Conservation (phyloP, 92 coral and sea anemone species). For the Palythoa grandis region DNA sequence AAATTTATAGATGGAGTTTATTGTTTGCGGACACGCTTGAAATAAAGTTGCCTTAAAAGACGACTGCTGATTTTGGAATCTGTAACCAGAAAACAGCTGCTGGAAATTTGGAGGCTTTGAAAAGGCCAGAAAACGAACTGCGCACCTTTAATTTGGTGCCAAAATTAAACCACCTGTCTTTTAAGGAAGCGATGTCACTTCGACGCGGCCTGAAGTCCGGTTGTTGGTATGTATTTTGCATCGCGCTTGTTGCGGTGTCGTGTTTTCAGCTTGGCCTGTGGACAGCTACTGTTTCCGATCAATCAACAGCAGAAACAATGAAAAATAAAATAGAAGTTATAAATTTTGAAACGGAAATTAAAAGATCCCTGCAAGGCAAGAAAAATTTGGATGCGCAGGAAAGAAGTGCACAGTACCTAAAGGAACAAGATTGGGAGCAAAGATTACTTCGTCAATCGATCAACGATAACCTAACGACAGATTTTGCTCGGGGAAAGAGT, state of each 20-base stretch:
- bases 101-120: neutral
- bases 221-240: neutral
- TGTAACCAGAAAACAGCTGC: no score
- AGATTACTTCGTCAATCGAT: neutral
- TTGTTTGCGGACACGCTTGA: no score
- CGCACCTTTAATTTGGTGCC: neutral
- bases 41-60: no score
- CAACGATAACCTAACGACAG: neutral
- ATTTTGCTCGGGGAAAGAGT: neutral
- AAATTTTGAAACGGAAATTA: slow-evolving; percentile 14
- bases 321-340: neutral
- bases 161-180: neutral
- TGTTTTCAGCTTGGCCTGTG: slow-evolving; percentile 37
- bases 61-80: no score
- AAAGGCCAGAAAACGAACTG: neutral
- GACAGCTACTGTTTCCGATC: neutral
- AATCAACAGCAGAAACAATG: neutral
- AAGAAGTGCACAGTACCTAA: neutral
- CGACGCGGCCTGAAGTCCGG: slow-evolving; percentile 4
- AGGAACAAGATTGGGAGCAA: neutral
- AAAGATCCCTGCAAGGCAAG: neutral
- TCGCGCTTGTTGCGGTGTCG: neutral
- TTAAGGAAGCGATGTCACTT: neutral
- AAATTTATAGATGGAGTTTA: no score
- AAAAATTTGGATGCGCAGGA: neutral